A percentile compares a stretch with the other conserved stretches of the same genome.
Conservation (phyloP, 2,888 invertebrate genomes). For the Lithophane socia region DNA sequence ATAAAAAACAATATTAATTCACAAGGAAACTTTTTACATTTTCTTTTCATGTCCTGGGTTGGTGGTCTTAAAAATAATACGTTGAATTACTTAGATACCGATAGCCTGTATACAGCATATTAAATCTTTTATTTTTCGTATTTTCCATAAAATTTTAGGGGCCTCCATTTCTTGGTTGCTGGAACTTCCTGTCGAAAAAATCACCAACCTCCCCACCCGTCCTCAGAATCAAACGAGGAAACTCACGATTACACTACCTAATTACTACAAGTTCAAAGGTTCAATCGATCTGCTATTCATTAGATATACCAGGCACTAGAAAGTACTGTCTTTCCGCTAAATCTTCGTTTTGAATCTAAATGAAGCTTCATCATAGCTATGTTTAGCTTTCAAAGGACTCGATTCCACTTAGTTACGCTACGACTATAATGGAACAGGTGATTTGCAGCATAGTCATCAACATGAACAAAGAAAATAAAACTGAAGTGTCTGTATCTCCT, state of each 20-base stretch:
- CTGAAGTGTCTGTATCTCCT: too few relatives aligned
- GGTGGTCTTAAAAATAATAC: too few relatives aligned
- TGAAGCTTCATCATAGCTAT: not conserved
- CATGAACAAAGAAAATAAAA: too few relatives aligned
- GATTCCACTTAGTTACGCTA: not conserved
- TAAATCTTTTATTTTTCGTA: too few relatives aligned
- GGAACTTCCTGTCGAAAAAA: not conserved
- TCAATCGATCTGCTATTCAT: not conserved
- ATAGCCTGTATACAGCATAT: too few relatives aligned
- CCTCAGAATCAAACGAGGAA: not conserved
- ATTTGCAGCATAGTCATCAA: not conserved
- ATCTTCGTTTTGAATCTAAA: constrained; percentile 7
- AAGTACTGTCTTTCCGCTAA: not conserved
- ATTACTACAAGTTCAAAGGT: not conserved
- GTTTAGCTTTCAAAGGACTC: constrained; percentile 11
- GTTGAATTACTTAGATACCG: too few relatives aligned
- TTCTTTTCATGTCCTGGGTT: too few relatives aligned
- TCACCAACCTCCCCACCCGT: not conserved
- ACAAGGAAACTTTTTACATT: too few relatives aligned
- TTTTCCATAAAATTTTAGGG: too few relatives aligned
- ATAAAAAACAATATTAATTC: too few relatives aligned
- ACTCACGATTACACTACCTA: not conserved
- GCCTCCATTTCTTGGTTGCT: too few relatives aligned
- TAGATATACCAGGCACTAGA: not conserved
- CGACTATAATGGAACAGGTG: constrained; percentile 1